Conservation (phyloP, 2,113 vertebrate species). For the Terrapene triunguis region DNA sequence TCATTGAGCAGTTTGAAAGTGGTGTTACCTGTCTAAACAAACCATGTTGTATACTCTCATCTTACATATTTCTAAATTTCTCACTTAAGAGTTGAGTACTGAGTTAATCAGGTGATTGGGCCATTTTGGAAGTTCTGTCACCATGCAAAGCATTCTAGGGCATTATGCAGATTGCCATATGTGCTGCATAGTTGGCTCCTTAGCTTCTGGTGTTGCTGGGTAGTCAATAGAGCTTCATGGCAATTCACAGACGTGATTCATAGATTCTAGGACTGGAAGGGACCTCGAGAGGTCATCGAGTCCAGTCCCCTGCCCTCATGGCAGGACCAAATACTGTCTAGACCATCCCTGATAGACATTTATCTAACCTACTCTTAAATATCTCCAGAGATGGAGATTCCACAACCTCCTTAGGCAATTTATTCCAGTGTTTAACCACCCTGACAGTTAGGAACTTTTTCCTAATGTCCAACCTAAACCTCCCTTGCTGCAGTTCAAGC, state of each 20-base stretch:
- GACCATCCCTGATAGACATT: too few relatives aligned
- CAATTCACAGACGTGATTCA: background rate
- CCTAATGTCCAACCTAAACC: too few relatives aligned
- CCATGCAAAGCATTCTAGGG: fast-evolving
- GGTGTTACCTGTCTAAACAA: background rate
- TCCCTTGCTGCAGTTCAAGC: too few relatives aligned
- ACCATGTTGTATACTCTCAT: background rate
- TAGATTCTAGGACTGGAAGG: too few relatives aligned
- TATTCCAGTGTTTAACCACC: too few relatives aligned
- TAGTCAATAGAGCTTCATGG: background rate
- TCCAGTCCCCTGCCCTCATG: too few relatives aligned
- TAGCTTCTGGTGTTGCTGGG: background rate
- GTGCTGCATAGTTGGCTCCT: background rate
- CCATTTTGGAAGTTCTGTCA: background rate
- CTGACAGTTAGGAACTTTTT: too few relatives aligned
- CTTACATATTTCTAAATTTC: background rate
- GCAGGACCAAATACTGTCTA: too few relatives aligned
- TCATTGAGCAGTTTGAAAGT: background rate
- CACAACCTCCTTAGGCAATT: too few relatives aligned
- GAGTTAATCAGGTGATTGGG: background rate
- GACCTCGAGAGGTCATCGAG: too few relatives aligned
- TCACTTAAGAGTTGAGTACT: background rate
- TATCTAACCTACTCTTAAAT: too few relatives aligned
- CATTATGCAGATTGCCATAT: background rate
- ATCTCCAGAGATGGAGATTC: too few relatives aligned